Base-by-base conservation (phyloP, 2,888 invertebrate genomes). In the Leucoma salicis region DNA sequence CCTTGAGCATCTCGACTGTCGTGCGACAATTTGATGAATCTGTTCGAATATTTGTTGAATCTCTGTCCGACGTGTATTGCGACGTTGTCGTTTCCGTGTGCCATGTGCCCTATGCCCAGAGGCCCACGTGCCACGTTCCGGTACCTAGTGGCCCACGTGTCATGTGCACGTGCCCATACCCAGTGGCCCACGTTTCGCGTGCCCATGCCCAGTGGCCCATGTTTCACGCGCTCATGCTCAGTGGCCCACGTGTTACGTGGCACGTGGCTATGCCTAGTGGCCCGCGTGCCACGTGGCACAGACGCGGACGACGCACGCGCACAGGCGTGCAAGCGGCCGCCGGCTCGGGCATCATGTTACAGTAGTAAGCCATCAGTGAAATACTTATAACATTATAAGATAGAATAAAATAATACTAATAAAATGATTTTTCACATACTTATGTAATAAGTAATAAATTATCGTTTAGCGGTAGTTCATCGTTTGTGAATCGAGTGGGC, bases 381-480 rank as follows among this genome's bases (percentile, higher is more conserved):
- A 66, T 39, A 14, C 70, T 69, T 56, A 66, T 74, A 65, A 71
- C 67, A 67, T 69, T 70, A 67, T 81, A 74, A 79, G 66, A 75
- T 82, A 82, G 76, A 72, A 61, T 78, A 68, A 74, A 73, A 65
- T 74, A 70, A 75, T 79, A 78, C 73, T 76, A 73, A 81, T 78
- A 67, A 68, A 70, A 74, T 82, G 78, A 78, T 84, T 84, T 85
- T 82, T 80, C 82, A 83, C 83, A 84, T 83, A 84, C 82, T 82
- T 82, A 83, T 78, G 75, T 79, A 77, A 81, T 86, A 84, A 85
- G 84, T 84, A 82, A 78, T 78, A 77, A 77, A 76, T 74, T 60
- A 79, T 81, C 81, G 82, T 79, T 64, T 82, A 83, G 82, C 76
- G 75, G 81, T 82, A 82, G 82, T 75, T 66, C 62, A 73, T 77